Percentiles rank a stretch among this genome's conserved stretches.
Evolutionary conservation across 1,140 invertebrate genomes (phyloP).

Genomic region (Sarcophaga bullata): DNA sequence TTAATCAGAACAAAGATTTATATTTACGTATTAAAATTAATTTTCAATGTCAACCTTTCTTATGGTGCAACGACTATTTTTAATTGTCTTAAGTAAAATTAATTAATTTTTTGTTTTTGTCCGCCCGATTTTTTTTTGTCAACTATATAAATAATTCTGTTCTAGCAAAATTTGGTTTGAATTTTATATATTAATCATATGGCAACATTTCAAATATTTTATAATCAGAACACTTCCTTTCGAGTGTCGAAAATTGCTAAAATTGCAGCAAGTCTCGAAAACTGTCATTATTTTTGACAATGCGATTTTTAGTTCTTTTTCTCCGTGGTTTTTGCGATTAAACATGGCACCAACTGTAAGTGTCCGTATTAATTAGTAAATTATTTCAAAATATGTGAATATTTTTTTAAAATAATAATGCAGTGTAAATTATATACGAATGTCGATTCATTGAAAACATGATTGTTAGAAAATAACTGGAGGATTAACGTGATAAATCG

Average conservation of each 20-base stretch:
- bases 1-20: no score
- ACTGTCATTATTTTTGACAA: conserved; percentile 38
- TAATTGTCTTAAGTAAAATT: no score
- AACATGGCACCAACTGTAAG: conserved; percentile 65
- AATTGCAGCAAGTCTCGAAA: neutral
- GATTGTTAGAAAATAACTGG: neutral
- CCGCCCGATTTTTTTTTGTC: no score
- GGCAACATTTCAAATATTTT: neutral
- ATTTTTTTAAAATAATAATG: conserved; percentile 42
- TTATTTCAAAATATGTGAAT: conserved; percentile 45
- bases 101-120: no score
- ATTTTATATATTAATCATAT: no score
- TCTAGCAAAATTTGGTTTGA: no score
- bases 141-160: no score
- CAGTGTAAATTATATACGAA: neutral
- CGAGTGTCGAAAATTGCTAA: neutral
- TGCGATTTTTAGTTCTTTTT: conserved; percentile 57
- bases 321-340: conserved; percentile 58
- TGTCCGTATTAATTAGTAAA: conserved; percentile 41
- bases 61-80: no score
- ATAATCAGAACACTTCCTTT: neutral
- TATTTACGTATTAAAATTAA: no score
- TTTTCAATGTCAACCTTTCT: no score
- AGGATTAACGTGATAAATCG: conserved; percentile 41
- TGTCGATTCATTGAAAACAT: neutral